These are phyloP conservation scores for Cylloceria caligata DNA, from an alignment of 2,888 invertebrate genomes.

Conservation along the genomic window DNA sequence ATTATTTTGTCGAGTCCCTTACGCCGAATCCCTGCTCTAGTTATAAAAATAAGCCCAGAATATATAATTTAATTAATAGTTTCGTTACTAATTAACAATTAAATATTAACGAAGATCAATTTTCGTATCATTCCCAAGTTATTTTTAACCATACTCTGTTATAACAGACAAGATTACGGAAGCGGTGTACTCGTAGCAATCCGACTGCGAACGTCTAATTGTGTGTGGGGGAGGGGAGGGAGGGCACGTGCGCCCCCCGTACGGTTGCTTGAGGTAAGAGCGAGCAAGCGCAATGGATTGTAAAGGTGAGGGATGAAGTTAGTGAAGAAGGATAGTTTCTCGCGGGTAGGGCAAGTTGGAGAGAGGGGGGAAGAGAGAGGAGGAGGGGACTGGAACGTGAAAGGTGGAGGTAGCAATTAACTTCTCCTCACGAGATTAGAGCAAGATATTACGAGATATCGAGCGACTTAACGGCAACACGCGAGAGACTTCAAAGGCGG, in stretches of 20 bases:
- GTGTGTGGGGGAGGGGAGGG: constrained; percentile 69
- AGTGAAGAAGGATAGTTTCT: constrained; percentile 32
- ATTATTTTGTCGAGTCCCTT: background rate
- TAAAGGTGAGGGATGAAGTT: constrained; percentile 65
- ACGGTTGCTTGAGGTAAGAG: constrained; percentile 57
- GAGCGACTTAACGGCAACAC: constrained; percentile 85
- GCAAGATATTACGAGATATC: constrained; percentile 85
- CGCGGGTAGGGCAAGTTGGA: constrained; percentile 15
- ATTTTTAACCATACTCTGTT: background rate
- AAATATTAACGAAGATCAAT: constrained; percentile 8
- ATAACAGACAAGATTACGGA: constrained; percentile 14
- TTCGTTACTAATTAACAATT: constrained; percentile 2
- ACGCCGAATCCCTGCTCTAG: background rate
- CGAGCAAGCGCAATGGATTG: constrained; percentile 61
- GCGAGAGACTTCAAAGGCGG: constrained; percentile 85
- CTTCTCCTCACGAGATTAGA: constrained; percentile 85
- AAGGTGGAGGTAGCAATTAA: constrained; percentile 82
- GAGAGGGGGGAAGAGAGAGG: constrained; percentile 41
- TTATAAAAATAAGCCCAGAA: background rate
- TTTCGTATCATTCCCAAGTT: background rate
- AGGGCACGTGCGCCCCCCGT: constrained; percentile 71
- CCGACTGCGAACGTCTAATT: constrained; percentile 74
- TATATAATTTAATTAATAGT: background rate
- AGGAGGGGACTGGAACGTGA: constrained; percentile 59
- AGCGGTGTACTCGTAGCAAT: constrained; percentile 21